These are phyloP conservation scores for Noctua janthe DNA, from an alignment of 2,888 invertebrate genomes.

Conservation along the genomic window DNA sequence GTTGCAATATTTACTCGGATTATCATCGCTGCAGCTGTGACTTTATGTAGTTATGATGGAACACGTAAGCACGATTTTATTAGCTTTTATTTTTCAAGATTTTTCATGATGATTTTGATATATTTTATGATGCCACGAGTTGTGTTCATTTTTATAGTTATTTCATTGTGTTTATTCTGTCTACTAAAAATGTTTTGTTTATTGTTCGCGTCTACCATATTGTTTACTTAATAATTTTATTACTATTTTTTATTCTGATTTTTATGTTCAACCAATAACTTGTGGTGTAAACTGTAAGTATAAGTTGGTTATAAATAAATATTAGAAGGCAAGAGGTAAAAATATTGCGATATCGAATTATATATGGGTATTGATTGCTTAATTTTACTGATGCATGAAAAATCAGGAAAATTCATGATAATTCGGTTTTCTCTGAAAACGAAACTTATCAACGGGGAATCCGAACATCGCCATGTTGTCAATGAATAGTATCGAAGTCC, in stretches of 20 bases:
- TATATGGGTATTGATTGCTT: slow-evolving; percentile 1
- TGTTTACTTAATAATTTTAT: too few species aligned
- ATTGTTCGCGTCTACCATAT: too few species aligned
- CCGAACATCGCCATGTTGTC: background rate
- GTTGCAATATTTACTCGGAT: slow-evolving; percentile 37
- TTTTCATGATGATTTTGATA: slow-evolving; percentile 5
- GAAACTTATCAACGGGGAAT: slow-evolving; percentile 4
- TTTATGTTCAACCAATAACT: too few species aligned
- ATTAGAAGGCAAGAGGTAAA: background rate
- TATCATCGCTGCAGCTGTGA: slow-evolving; percentile 19
- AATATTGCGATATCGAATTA: slow-evolving; percentile 2
- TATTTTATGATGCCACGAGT: background rate
- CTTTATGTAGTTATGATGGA: background rate
- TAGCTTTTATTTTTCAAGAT: background rate
- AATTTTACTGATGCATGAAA: background rate
- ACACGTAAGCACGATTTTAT: slow-evolving; percentile 19
- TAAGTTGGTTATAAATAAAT: too few species aligned
- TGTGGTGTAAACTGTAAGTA: too few species aligned
- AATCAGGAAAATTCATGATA: background rate
- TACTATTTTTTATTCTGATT: too few species aligned
- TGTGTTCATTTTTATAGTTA: too few species aligned
- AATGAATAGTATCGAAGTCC: background rate
- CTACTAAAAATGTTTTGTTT: too few species aligned
- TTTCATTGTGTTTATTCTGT: too few species aligned
- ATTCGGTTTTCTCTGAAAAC: slow-evolving; percentile 1